A percentile compares a stretch with the other conserved stretches of the same genome.
Conservation (phyloP, 2,113 vertebrate genomes). For the Rhinichthys klamathensis region DNA sequence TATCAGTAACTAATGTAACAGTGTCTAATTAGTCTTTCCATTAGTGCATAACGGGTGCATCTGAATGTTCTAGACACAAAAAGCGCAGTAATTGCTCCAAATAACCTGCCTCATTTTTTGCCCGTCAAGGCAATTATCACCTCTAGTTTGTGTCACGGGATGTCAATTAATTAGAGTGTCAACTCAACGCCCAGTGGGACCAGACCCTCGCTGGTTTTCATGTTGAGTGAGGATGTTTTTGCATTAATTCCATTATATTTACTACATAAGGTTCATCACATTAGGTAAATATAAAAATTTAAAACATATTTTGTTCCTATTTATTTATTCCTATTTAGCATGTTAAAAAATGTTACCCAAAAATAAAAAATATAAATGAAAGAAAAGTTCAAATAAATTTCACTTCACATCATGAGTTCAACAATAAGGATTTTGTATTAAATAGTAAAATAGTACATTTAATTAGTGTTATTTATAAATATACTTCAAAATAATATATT, state of each 20-base stretch:
- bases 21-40: slow-evolving; percentile 46
- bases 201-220: slow-evolving; percentile 9
- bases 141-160: slow-evolving; percentile 34
- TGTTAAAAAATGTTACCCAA: neutral
- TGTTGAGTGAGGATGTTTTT: neutral
- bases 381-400: neutral
- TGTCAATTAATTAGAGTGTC: slow-evolving; percentile 51
- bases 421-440: neutral
- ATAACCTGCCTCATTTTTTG: slow-evolving; percentile 44
- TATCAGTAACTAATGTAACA: slow-evolving; percentile 39
- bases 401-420: neutral
- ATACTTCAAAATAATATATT: neutral
- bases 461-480: neutral
- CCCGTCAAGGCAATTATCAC: slow-evolving; percentile 33
- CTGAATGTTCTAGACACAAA: slow-evolving; percentile 38
- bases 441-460: neutral
- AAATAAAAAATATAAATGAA: neutral
- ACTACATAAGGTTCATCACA: neutral
- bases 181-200: slow-evolving; percentile 36
- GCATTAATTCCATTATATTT: neutral
- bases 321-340: neutral
- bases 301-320: no score
- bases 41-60: slow-evolving; percentile 26
- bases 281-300: no score
- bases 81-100: slow-evolving; percentile 48